Base-by-base conservation (phyloP, 2,113 vertebrate genomes). In the Chitala chitala region DNA sequence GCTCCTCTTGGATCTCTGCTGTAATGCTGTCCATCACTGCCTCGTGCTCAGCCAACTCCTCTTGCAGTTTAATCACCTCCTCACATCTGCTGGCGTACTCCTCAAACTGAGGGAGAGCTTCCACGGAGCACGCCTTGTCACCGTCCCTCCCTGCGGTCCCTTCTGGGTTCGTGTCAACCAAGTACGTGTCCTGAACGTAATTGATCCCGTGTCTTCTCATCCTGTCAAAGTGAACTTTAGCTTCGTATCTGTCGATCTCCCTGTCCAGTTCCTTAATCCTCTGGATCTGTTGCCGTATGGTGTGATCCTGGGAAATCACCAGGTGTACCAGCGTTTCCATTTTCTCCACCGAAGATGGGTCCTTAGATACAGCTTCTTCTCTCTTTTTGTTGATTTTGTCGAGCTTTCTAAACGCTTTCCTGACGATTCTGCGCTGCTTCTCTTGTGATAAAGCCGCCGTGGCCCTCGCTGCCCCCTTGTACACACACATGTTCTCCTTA, bases 301-400 rank as follows among this genome's bases (percentile, higher is more conserved):
- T 98, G 89, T 98, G 96, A 72, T 98, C 95, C 89, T 98, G 96
- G 1, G 96, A 97, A 4, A 98, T 91, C 61, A 98, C 96, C 82
- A 98, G 79, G 76, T 98, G 95, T 56, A 98, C 95, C 86, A 98
- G 80, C 7, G 95, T 98, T 88, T 98, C 95, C 95, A 98, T 95
- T 82, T 90, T 93, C 83, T 94, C 94, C 75, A 86, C 88, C 0
- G 92, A 82, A 33, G 84, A 76, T 26, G 83, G 82, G 56, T 94
- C 94, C 10, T 84, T 82, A 29, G 68, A 72, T 2, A 85, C 79
- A 38, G 75, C 33, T 84, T 91, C 92, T 76, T 92, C 92, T 63
- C 91, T 91, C 84, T 90, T 91, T 77, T 89, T 91, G 83, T 96
- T 96, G 75, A 98, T 93, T 81, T 94, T 96, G 72, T 96, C 95